These are phyloP conservation scores for Cebidichthys violaceus DNA, from an alignment of 2,113 vertebrate genomes.

Conservation along the genomic window DNA sequence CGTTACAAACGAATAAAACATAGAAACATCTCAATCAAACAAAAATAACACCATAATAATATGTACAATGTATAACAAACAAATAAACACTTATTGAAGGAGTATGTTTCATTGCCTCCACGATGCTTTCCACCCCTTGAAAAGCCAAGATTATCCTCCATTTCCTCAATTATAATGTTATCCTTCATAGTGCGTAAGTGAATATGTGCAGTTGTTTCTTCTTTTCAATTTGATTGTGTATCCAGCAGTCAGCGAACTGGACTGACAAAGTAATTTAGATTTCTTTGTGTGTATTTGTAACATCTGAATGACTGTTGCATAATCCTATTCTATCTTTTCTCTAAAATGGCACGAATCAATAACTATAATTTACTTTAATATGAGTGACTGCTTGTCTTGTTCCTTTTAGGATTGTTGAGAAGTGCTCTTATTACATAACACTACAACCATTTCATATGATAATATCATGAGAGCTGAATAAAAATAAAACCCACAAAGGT, in stretches of 20 bases:
- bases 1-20: no score
- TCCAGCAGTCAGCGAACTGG: not conserved
- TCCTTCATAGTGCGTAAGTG: not conserved
- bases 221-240: not conserved
- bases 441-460: slow-evolving; percentile 11
- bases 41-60: no score
- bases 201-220: not conserved
- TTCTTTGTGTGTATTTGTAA: not conserved
- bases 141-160: not conserved
- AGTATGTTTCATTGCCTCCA: not conserved
- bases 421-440: slow-evolving; percentile 19
- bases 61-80: no score
- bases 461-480: slow-evolving; percentile 25
- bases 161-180: not conserved
- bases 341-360: not conserved
- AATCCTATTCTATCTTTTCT: not conserved
- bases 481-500: slow-evolving; percentile 16
- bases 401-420: not conserved
- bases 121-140: not conserved
- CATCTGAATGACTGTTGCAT: not conserved
- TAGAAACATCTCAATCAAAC: no score
- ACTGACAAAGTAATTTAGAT: not conserved
- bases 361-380: not conserved
- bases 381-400: not conserved
- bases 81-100: no score